phyloP scores from a whole-genome alignment of 2,797 vertebrate genomes.

The Sorex maritimensis region DNA sequence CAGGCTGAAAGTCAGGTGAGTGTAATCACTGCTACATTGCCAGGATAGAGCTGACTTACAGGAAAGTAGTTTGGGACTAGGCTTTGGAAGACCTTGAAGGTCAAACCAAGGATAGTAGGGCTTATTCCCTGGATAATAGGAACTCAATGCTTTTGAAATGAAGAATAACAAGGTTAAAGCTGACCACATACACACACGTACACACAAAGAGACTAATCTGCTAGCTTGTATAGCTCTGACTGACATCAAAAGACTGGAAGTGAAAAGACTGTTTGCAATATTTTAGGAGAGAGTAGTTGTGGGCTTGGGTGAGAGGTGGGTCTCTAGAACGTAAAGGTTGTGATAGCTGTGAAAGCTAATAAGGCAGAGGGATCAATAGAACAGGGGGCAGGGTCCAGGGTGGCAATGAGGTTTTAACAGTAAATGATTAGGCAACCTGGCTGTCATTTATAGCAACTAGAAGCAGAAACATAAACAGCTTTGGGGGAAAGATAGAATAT shows the following conservation, averaged over 20 bases:
- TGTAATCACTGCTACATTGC: neutral
- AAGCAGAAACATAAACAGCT: constrained; percentile 17
- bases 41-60: neutral
- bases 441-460: constrained; percentile 42
- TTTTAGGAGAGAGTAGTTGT: constrained; percentile 41
- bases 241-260: constrained; percentile 3
- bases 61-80: constrained; percentile 46
- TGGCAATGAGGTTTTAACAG: constrained; percentile 30
- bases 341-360: constrained; percentile 63
- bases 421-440: constrained; percentile 47
- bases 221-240: neutral
- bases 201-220: neutral
- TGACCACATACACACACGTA: neutral
- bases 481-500: constrained; percentile 49
- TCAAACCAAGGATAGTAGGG: constrained; percentile 54
- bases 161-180: constrained; percentile 50
- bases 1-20: constrained; percentile 14
- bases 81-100: constrained; percentile 50
- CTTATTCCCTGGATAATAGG: constrained; percentile 40
- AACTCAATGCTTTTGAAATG: constrained; percentile 71
- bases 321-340: constrained; percentile 48
- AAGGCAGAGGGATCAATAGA: constrained; percentile 54
- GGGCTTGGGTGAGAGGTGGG: constrained; percentile 28
- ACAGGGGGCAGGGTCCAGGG: constrained; percentile 49
- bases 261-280: constrained; percentile 15